These are phyloP conservation scores for Macrotrachela quadricornifera DNA, from an alignment of 1,140 invertebrate genomes.

Conservation along the genomic window DNA sequence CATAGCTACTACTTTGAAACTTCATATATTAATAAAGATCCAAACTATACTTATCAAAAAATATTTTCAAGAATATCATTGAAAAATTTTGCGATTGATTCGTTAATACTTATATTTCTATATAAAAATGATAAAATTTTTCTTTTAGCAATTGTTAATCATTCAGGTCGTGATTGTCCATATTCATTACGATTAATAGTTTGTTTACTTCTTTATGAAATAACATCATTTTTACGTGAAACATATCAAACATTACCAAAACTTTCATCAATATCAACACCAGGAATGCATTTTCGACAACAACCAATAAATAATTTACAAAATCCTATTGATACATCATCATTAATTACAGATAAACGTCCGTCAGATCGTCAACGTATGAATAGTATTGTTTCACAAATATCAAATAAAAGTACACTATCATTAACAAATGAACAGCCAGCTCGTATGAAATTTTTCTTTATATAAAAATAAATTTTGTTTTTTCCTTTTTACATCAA, in stretches of 20 bases:
- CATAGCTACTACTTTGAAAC: no score
- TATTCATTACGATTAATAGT: slow-evolving; percentile 71
- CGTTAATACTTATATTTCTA: no score
- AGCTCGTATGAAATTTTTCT: no score
- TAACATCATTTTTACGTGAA: slow-evolving; percentile 84
- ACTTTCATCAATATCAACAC: slow-evolving; percentile 13
- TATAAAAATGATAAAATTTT: no score
- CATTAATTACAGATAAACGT: no score
- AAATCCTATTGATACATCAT: no score
- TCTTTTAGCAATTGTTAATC: slow-evolving; percentile 55
- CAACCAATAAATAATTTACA: neutral
- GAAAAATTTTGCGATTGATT: no score
- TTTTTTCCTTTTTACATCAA: no score
- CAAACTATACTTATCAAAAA: no score
- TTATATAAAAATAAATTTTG: no score
- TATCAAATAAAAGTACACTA: neutral
- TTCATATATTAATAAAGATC: no score
- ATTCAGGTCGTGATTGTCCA: slow-evolving; percentile 63
- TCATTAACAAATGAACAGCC: neutral
- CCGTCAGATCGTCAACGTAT: neutral
- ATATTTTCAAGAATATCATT: no score
- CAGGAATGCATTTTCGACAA: slow-evolving; percentile 4
- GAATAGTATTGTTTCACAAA: neutral
- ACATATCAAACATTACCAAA: slow-evolving; percentile 51
- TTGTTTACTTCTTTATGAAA: slow-evolving; percentile 75